A percentile compares a stretch with the other conserved stretches of the same genome.
These are phyloP conservation scores for Etheostoma spectabile DNA, from an alignment of 2,113 vertebrate species.

Conservation along the genomic window DNA sequence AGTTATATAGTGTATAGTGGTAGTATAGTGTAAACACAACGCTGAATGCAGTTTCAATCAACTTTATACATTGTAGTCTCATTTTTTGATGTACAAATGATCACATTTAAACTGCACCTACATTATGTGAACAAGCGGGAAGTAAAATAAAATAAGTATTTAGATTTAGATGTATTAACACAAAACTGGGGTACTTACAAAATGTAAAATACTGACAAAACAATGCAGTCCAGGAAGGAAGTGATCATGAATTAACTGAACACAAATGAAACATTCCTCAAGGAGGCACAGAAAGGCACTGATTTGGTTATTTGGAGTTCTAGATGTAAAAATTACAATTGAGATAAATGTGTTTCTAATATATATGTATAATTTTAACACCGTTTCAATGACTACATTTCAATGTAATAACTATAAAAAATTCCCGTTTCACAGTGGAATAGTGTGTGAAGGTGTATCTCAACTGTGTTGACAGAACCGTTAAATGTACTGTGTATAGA, in stretches of 20 bases:
- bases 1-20: no score
- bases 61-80: not conserved
- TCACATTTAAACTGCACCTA: not conserved
- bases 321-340: not conserved
- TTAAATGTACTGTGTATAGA: no score
- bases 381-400: not conserved
- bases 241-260: not conserved
- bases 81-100: not conserved
- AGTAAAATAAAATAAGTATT: not conserved
- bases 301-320: not conserved
- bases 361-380: not conserved
- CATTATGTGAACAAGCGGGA: not conserved
- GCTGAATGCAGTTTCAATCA: not conserved
- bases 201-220: not conserved
- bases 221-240: not conserved
- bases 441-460: not conserved
- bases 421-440: not conserved
- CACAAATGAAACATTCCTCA: not conserved
- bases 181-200: not conserved
- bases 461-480: not conserved
- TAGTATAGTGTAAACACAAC: no score
- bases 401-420: not conserved
- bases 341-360: not conserved
- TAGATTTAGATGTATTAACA: not conserved
- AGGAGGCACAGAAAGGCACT: not conserved